Conservation (phyloP, 2,888 invertebrate species). For the Deilephila porcellus region DNA sequence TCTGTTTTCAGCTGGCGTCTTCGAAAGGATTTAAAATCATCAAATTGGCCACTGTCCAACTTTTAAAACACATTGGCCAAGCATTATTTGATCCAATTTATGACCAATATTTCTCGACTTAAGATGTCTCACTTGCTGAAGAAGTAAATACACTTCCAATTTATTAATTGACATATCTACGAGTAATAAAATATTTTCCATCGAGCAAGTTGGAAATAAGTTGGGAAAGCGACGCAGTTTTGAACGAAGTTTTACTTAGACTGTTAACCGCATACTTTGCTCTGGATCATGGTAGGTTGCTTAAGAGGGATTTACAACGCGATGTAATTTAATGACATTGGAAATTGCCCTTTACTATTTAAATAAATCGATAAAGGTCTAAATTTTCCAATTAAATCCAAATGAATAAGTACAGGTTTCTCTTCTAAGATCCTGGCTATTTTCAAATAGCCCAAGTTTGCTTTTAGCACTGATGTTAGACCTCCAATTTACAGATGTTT, state of each 20-base stretch:
- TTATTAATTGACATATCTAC: background rate
- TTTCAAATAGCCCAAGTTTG: too few relatives aligned
- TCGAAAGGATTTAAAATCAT: background rate
- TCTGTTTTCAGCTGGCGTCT: too few relatives aligned
- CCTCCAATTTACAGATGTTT: too few relatives aligned
- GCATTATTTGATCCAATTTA: background rate
- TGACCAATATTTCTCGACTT: background rate
- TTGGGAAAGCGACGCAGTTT: background rate
- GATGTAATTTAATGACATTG: background rate
- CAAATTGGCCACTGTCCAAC: slow-evolving; percentile 1
- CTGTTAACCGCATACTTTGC: background rate
- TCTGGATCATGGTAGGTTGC: background rate
- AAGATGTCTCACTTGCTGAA: background rate
- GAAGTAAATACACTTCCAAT: background rate
- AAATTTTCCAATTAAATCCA: too few relatives aligned
- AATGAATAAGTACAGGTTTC: too few relatives aligned
- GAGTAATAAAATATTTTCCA: background rate
- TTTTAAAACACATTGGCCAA: background rate
- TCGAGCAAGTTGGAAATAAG: background rate
- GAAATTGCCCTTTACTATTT: background rate
- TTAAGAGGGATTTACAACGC: background rate
- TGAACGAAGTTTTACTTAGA: background rate
- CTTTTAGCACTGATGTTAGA: too few relatives aligned
- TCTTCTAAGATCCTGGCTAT: too few relatives aligned
- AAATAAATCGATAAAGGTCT: background rate